Percentiles rank a stretch among this genome's conserved stretches.
Evolutionary conservation across 2,888 invertebrate genomes (phyloP).

Genomic region (Agrenia bidenticulata): DNA sequence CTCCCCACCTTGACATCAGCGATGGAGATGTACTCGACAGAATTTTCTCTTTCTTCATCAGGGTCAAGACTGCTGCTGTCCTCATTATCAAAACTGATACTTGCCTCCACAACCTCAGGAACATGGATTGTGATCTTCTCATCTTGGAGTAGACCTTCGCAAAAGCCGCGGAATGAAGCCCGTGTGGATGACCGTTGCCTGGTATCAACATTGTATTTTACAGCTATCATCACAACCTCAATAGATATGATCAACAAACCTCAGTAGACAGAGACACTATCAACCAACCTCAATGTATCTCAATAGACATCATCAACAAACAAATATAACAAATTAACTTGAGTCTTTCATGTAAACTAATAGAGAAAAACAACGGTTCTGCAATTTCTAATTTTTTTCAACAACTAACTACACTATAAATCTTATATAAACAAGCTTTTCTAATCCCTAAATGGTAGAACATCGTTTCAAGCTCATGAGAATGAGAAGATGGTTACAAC

Average conservation of each 20-base stretch:
- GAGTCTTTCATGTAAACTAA: too few species aligned
- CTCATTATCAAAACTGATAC: slow-evolving; percentile 50
- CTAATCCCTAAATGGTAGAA: background rate
- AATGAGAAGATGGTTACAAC: background rate
- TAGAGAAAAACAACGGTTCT: too few species aligned
- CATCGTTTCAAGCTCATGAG: too few species aligned
- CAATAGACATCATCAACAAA: too few species aligned
- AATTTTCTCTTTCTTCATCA: slow-evolving; percentile 46
- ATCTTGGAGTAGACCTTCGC: slow-evolving; percentile 43
- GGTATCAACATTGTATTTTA: too few species aligned
- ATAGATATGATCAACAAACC: too few species aligned
- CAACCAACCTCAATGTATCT: too few species aligned
- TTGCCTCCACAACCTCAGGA: slow-evolving; percentile 47
- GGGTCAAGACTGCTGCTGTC: slow-evolving; percentile 41
- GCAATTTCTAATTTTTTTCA: too few species aligned
- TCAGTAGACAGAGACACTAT: too few species aligned
- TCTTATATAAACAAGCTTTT: background rate
- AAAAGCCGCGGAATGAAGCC: slow-evolving; percentile 47
- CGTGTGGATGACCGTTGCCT: slow-evolving; percentile 41
- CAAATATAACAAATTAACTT: too few species aligned
- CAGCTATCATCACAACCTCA: too few species aligned
- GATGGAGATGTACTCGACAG: slow-evolving; percentile 52
- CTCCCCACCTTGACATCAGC: slow-evolving; percentile 48
- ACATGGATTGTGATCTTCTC: slow-evolving; percentile 35
- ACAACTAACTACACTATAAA: background rate